phyloP scores from a whole-genome alignment of 2,797 vertebrate genomes.

The Micrastur ruficollis region DNA sequence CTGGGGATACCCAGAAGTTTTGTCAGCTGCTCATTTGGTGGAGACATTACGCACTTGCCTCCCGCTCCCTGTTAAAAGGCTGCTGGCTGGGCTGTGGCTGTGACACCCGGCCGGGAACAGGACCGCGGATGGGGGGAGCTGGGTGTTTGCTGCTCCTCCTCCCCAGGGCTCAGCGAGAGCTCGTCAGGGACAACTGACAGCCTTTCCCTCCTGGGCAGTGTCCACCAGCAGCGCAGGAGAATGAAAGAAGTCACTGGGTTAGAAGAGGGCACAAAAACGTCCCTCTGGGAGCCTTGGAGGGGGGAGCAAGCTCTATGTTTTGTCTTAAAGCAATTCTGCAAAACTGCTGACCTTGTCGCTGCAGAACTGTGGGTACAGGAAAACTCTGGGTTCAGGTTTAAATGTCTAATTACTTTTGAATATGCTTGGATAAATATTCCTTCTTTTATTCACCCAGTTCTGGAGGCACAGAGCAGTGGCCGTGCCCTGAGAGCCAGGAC shows the following conservation, averaged over 20 bases:
- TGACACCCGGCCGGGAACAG: background rate
- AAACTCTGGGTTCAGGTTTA: background rate
- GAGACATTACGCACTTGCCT: background rate
- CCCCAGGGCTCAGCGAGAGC: background rate
- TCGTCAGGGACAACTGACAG: background rate
- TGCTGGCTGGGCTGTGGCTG: background rate
- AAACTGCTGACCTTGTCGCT: background rate
- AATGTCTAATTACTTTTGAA: background rate
- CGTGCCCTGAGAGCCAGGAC: background rate
- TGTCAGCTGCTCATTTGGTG: background rate
- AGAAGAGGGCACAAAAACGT: background rate
- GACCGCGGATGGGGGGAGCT: background rate
- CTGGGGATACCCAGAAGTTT: background rate
- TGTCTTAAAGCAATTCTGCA: background rate
- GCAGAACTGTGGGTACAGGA: background rate
- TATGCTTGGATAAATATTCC: background rate
- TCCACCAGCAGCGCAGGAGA: background rate
- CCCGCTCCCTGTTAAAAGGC: background rate
- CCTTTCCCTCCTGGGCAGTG: background rate
- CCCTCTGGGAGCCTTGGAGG: background rate
- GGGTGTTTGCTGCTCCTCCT: background rate
- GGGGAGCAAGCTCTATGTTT: background rate
- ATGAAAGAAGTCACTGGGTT: background rate
- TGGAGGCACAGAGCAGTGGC: background rate
- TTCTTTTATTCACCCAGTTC: background rate